Percentiles rank a stretch among this genome's conserved stretches.
phyloP scores from a whole-genome alignment of 2,888 invertebrate genomes.

The Lasioglossum marginatum region DNA sequence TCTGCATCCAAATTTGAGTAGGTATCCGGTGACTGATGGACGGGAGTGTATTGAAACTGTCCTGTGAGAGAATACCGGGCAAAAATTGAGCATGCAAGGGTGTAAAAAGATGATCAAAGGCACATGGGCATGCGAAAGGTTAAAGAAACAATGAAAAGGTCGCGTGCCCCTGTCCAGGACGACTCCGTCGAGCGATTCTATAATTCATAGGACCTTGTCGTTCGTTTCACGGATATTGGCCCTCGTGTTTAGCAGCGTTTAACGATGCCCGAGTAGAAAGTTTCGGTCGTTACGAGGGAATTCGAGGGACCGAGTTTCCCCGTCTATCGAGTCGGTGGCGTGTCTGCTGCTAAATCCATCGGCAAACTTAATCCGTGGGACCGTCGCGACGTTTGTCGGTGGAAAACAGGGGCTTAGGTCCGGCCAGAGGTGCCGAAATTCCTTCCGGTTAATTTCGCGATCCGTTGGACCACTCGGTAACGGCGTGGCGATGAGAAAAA shows the following conservation, averaged over 20 bases:
- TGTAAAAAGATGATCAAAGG: not conserved
- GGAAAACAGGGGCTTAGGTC: not conserved
- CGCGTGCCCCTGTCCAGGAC: not conserved
- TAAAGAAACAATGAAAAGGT: not conserved
- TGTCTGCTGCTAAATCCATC: not conserved
- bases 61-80: not conserved
- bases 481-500: constrained; percentile 30
- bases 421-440: not conserved
- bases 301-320: not conserved
- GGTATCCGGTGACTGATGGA: too few species aligned
- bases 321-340: not conserved
- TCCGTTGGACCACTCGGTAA: constrained; percentile 10
- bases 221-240: not conserved
- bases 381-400: not conserved
- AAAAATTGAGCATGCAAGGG: not conserved
- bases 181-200: not conserved
- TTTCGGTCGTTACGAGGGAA: not conserved
- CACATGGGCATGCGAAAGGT: not conserved
- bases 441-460: constrained; percentile 28
- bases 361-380: not conserved
- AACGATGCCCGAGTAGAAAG: not conserved
- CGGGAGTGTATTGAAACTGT: not conserved
- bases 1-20: too few species aligned
- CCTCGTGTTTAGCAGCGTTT: not conserved
- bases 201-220: not conserved